These are phyloP conservation scores for Rhagologus leucostigma DNA, from an alignment of 2,113 vertebrate species.

Conservation along the genomic window DNA sequence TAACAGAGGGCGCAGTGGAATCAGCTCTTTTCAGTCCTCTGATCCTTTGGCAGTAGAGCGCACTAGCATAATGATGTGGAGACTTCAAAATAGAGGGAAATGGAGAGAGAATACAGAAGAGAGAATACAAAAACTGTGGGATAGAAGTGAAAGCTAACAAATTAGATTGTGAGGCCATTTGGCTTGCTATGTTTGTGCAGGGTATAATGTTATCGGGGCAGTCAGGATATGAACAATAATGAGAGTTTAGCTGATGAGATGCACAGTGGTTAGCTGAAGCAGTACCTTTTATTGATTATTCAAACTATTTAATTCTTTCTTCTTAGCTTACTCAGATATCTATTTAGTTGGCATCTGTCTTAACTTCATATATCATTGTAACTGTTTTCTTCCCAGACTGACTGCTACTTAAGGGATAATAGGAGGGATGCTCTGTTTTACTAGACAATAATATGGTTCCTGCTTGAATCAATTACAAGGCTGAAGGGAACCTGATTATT, in stretches of 20 bases:
- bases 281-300: slow-evolving; percentile 72
- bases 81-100: neutral
- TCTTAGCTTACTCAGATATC: slow-evolving; percentile 69
- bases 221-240: slow-evolving; percentile 18
- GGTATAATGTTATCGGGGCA: neutral
- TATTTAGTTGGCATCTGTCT: slow-evolving; percentile 75
- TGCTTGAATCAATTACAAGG: slow-evolving; percentile 68
- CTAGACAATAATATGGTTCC: slow-evolving; percentile 66
- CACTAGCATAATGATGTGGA: neutral
- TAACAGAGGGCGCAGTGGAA: neutral
- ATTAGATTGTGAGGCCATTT: neutral
- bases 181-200: neutral
- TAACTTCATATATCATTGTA: slow-evolving; percentile 75
- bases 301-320: slow-evolving; percentile 68
- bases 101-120: neutral
- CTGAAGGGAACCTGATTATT: slow-evolving; percentile 69
- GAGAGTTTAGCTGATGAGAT: slow-evolving; percentile 22
- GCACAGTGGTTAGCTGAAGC: slow-evolving; percentile 1
- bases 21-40: neutral
- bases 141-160: neutral
- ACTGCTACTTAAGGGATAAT: slow-evolving; percentile 72
- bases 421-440: slow-evolving; percentile 68
- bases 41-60: neutral
- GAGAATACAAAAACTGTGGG: neutral
- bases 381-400: slow-evolving; percentile 68